These are phyloP conservation scores for Holocentrus rufus DNA, from an alignment of 2,797 vertebrate species.

Conservation along the genomic window DNA sequence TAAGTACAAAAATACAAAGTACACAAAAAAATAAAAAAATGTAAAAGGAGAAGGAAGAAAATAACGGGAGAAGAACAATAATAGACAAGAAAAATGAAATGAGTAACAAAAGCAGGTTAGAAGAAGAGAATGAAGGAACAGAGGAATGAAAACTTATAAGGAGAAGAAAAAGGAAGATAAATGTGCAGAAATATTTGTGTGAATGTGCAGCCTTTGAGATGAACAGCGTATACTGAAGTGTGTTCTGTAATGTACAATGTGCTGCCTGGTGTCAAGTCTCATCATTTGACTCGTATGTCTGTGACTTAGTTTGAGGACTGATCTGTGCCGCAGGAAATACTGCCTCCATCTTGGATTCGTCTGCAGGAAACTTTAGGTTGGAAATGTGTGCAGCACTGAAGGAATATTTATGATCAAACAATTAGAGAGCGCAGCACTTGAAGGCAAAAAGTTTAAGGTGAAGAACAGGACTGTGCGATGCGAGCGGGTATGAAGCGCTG, in stretches of 20 bases:
- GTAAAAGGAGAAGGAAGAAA: background rate
- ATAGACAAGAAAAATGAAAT: background rate
- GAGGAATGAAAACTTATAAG: background rate
- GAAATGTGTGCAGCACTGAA: no score
- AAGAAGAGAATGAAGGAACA: background rate
- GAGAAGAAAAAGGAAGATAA: background rate
- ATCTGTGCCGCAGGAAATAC: no score
- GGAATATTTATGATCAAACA: background rate
- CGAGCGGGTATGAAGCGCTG: slow-evolving; percentile 6
- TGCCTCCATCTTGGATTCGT: no score
- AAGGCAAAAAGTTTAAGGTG: background rate
- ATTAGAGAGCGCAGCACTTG: background rate
- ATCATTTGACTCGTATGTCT: no score
- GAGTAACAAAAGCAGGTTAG: background rate
- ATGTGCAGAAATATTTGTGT: no score
- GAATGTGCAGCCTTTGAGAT: no score
- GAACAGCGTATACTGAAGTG: no score
- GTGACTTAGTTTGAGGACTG: no score
- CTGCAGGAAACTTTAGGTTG: no score
- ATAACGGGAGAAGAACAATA: background rate
- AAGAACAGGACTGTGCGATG: slow-evolving; percentile 6
- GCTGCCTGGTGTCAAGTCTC: no score
- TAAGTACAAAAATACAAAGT: background rate
- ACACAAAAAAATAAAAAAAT: background rate
- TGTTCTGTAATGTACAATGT: no score